A percentile compares a stretch with the other conserved stretches of the same genome.
phyloP scores from a whole-genome alignment of 2,888 invertebrate genomes.

The Chrysomela aeneicollis region DNA sequence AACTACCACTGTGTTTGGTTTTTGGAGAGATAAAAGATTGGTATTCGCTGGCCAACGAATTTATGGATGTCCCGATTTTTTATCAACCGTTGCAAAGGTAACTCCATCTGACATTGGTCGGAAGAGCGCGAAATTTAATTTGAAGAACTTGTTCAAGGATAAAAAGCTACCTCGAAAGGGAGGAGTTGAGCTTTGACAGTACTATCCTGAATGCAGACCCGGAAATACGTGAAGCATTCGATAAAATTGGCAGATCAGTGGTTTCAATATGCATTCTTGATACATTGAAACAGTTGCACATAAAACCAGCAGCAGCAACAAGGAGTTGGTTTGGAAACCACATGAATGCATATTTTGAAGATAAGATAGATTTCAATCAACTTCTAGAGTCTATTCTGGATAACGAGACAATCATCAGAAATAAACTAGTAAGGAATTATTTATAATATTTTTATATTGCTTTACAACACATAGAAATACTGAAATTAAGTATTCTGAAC shows the following conservation, averaged over 20 bases:
- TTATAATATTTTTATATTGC: no score
- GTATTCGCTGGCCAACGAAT: constrained; percentile 80
- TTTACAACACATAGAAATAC: no score
- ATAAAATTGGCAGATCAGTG: neutral
- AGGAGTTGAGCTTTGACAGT: neutral
- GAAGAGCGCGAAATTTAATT: no score
- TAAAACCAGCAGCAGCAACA: neutral
- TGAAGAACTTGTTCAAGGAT: neutral
- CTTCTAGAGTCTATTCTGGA: no score
- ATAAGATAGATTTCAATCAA: no score
- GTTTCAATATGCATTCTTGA: neutral
- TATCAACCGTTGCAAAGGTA: constrained; percentile 67
- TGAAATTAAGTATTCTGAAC: no score
- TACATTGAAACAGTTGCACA: neutral
- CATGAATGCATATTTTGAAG: no score
- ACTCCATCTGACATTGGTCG: no score
- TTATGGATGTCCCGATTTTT: constrained; percentile 79
- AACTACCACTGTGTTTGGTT: constrained; percentile 62
- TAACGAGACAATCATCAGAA: no score
- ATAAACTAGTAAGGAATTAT: no score
- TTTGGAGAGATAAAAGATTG: constrained; percentile 84
- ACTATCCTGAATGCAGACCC: neutral
- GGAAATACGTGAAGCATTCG: neutral
- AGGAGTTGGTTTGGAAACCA: neutral
- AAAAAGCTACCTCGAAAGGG: neutral